These are phyloP conservation scores for Orchesella flavescens DNA, from an alignment of 2,888 invertebrate genomes.

Conservation along the genomic window DNA sequence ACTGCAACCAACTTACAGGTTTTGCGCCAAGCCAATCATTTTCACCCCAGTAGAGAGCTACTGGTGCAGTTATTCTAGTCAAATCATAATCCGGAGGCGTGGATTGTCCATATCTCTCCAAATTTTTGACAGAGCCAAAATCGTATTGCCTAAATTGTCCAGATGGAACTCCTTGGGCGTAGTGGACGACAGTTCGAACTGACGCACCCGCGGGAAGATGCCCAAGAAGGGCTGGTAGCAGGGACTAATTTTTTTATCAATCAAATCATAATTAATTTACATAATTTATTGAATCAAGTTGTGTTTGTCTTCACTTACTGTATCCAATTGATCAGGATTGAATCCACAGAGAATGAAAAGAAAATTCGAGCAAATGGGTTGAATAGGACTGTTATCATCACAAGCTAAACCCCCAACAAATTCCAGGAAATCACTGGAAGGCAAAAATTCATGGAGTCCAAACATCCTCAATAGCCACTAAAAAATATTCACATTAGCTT, in stretches of 20 bases:
- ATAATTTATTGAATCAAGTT: background rate
- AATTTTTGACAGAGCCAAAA: constrained; percentile 65
- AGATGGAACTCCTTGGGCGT: constrained; percentile 72
- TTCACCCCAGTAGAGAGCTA: constrained; percentile 64
- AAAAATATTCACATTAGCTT: background rate
- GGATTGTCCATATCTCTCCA: constrained; percentile 62
- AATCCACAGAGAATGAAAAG: constrained; percentile 74
- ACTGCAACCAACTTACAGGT: constrained; percentile 36
- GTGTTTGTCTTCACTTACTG: constrained; percentile 66
- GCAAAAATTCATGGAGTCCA: constrained; percentile 75
- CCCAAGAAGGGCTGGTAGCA: constrained; percentile 76
- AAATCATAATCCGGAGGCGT: constrained; percentile 69
- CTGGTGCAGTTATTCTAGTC: constrained; percentile 56
- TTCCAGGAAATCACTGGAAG: constrained; percentile 76
- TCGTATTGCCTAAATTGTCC: constrained; percentile 74
- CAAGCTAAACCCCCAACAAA: constrained; percentile 71
- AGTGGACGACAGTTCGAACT: constrained; percentile 74
- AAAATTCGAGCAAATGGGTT: constrained; percentile 73
- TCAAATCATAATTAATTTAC: background rate
- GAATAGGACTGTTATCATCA: constrained; percentile 71
- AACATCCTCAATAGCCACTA: constrained; percentile 74
- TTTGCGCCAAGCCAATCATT: constrained; percentile 67
- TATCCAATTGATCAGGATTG: constrained; percentile 73
- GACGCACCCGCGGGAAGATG: constrained; percentile 74
- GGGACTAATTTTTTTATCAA: constrained; percentile 74